Base-by-base conservation (phyloP, 1,140 invertebrate species). In the Hirudo medicinalis region DNA sequence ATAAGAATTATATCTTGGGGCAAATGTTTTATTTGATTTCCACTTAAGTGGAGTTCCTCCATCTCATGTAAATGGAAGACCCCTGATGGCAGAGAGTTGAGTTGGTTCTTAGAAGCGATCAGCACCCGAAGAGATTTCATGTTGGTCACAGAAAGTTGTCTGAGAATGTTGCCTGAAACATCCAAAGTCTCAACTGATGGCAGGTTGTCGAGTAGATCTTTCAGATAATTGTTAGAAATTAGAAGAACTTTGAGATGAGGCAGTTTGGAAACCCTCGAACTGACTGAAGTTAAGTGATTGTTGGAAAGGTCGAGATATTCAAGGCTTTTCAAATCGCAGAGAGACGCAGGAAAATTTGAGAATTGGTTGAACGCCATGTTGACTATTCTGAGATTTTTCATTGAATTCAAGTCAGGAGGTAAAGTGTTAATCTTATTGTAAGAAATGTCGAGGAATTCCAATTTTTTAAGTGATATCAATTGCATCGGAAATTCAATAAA, bases 291-390 rank as follows among this genome's bases (percentile, higher is more conserved):
- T 32, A 63, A 32, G 22, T 11, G 20, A 63, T 63, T 63, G 57
- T 63, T 63, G 9, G 57, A 63, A 63, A 63, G 13, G 57, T 63
- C 29, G 8, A 63, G 29, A 22, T 63, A 32, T 32, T 63, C 57
- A 22, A 63, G 29, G 20, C 57, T 25, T 63, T 63, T 63, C 57
- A 63, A 63, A 63, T 63, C 57, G 57, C 57, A 63, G 11, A 63
- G 29, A 13, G 57, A 63, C 11, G 57, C 19, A 13, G 57, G 57
- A 63, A 63, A 63, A 25, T 20, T 8, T 32, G 57, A 25, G 29
- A 63, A 63, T 63, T 63, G 22, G 19, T 63, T 63, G 57, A 63
- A 22, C 22, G 57, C 3, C 29, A 63, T 25, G 29, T 63, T 20
- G 29, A 63, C 29, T 63, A 11, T 63, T n/a, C 29, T 63, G 22